These are phyloP conservation scores for Rhinopomastus cyanomelas DNA, from an alignment of 2,113 vertebrate genomes.

Conservation along the genomic window DNA sequence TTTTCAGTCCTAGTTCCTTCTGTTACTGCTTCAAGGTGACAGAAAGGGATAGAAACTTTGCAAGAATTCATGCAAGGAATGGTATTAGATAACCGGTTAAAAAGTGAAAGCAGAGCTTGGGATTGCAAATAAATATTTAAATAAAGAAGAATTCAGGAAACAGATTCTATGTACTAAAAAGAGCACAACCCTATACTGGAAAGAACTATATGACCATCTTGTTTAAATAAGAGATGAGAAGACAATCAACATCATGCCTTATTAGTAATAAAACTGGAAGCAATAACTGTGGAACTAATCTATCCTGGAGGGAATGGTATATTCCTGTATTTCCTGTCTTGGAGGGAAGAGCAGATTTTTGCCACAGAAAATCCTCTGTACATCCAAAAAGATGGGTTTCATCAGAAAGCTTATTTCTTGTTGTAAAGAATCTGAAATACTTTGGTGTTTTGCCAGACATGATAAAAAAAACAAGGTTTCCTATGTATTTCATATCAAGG, in stretches of 20 bases:
- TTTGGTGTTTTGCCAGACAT: conserved; percentile 40
- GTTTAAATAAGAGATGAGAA: conserved; percentile 58
- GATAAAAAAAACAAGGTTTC: conserved; percentile 28
- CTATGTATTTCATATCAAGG: conserved; percentile 5
- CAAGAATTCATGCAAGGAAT: not conserved
- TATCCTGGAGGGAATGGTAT: conserved; percentile 47
- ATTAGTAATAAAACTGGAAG: conserved; percentile 65
- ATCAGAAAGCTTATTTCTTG: conserved; percentile 56
- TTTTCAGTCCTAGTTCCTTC: not conserved
- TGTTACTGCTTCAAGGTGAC: not conserved
- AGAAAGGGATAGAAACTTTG: not conserved
- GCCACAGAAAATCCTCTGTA: conserved; percentile 18
- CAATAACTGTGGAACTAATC: conserved; percentile 60
- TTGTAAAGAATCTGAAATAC: conserved; percentile 44
- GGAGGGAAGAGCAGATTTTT: conserved; percentile 56
- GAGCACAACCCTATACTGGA: not conserved
- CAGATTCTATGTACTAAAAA: not conserved
- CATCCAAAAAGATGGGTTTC: conserved; percentile 63
- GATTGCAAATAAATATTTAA: not conserved
- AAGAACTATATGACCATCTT: conserved; percentile 30
- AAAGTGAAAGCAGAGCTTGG: not conserved
- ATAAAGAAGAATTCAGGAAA: conserved; percentile 18
- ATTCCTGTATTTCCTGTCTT: conserved; percentile 63
- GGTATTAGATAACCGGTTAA: not conserved
- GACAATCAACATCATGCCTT: conserved; percentile 51